phyloP scores from a whole-genome alignment of 2,113 vertebrate genomes.

The Anthoscopus minutus region DNA sequence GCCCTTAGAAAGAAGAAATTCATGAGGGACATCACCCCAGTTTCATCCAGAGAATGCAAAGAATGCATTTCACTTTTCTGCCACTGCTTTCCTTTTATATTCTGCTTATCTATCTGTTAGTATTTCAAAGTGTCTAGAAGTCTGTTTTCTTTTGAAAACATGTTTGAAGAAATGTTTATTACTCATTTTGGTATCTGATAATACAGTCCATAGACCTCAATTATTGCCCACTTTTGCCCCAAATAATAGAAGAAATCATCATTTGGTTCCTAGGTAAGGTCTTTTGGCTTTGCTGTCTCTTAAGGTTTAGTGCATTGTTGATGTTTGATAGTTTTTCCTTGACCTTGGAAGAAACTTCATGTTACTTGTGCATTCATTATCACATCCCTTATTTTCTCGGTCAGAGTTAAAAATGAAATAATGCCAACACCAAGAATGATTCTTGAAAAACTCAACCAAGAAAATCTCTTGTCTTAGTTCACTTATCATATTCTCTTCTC shows the following conservation, averaged over 20 bases:
- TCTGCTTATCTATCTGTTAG: background rate
- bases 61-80: background rate
- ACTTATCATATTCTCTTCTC: background rate
- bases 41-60: background rate
- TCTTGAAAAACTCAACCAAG: background rate
- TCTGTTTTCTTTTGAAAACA: background rate
- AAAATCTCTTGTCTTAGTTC: background rate
- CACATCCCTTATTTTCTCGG: background rate
- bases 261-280: background rate
- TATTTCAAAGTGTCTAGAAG: background rate
- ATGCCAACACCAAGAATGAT: background rate
- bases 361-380: background rate
- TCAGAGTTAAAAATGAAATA: background rate
- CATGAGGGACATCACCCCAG: rapidly evolving
- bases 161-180: background rate
- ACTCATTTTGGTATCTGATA: background rate
- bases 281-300: background rate
- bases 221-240: background rate
- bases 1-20: background rate
- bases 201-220: background rate
- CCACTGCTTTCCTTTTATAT: background rate
- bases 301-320: background rate
- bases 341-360: background rate
- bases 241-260: background rate
- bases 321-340: background rate